phyloP scores from a whole-genome alignment of 1,140 invertebrate species.

The Acromyrmex charruanus region DNA sequence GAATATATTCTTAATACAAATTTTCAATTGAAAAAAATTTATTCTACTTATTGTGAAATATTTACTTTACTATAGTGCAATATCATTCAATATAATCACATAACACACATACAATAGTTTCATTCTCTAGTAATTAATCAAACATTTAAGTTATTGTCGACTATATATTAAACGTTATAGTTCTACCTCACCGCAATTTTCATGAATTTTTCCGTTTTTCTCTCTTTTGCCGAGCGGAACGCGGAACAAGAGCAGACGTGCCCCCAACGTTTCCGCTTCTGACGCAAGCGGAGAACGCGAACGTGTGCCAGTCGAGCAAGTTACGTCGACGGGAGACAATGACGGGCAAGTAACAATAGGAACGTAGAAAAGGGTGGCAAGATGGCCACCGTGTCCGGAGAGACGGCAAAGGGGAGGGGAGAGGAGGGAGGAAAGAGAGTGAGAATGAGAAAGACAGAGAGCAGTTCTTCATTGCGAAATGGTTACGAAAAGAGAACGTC shows the following conservation, averaged over 20 bases:
- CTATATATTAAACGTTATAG: background rate
- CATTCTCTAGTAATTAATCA: background rate
- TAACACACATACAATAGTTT: too few species aligned
- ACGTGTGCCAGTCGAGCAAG: slow-evolving; percentile 48
- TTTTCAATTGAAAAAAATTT: background rate
- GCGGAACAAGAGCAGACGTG: slow-evolving; percentile 33
- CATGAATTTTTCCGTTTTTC: slow-evolving; percentile 1
- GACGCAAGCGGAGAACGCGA: slow-evolving; percentile 13
- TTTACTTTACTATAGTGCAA: background rate
- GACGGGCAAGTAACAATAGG: slow-evolving; percentile 70
- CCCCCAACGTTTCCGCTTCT: slow-evolving; percentile 37
- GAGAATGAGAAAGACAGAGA: background rate
- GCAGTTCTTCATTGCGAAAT: background rate
- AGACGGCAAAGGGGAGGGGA: background rate
- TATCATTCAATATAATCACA: background rate
- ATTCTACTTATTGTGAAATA: background rate
- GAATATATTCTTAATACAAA: background rate
- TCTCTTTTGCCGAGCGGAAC: background rate
- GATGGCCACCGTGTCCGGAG: slow-evolving; percentile 66
- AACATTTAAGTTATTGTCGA: slow-evolving; percentile 9
- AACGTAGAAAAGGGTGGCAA: slow-evolving; percentile 69
- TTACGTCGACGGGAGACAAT: slow-evolving; percentile 71
- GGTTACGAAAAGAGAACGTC: slow-evolving; percentile 54
- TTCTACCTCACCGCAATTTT: slow-evolving; percentile 33
- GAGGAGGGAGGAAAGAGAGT: too few species aligned